Evolutionary conservation across 2,888 invertebrate species (phyloP).

Genomic region (Coelogynopora nodosa): DNA sequence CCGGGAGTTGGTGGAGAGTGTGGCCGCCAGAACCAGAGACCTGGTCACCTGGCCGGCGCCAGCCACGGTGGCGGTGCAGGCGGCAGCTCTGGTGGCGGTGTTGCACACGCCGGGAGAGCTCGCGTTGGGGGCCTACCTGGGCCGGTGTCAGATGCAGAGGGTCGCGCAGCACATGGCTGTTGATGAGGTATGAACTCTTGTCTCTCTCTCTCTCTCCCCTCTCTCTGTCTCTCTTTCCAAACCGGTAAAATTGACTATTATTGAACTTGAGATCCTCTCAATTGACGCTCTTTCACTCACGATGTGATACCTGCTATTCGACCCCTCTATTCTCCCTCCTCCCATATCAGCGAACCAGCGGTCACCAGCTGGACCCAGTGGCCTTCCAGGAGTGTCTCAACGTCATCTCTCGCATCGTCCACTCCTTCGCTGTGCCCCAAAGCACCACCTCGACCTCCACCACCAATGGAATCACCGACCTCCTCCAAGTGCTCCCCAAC

Average conservation of each 20-base stretch:
- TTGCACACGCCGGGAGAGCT: background rate
- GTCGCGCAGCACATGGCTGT: background rate
- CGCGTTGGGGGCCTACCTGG: background rate
- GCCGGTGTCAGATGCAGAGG: background rate
- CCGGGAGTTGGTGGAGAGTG: background rate
- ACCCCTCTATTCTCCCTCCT: too few species aligned
- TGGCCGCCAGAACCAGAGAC: background rate
- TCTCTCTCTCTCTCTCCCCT: background rate
- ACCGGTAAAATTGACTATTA: too few species aligned
- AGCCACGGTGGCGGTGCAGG: background rate
- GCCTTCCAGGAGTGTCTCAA: slow-evolving; percentile 8
- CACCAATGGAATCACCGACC: background rate
- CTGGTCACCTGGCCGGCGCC: slow-evolving; percentile 9
- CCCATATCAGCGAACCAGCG: background rate
- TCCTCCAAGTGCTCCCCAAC: background rate
- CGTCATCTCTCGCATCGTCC: background rate
- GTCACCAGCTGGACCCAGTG: background rate
- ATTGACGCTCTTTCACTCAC: too few species aligned
- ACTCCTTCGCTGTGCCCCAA: background rate
- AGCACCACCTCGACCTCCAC: background rate
- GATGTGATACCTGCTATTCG: too few species aligned
- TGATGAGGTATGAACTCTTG: too few species aligned
- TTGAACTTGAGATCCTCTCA: too few species aligned
- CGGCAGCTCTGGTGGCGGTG: background rate
- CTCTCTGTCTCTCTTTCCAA: too few species aligned